Conservation (phyloP, 2,113 vertebrate genomes). For the Andinoacara biseriatus region DNA sequence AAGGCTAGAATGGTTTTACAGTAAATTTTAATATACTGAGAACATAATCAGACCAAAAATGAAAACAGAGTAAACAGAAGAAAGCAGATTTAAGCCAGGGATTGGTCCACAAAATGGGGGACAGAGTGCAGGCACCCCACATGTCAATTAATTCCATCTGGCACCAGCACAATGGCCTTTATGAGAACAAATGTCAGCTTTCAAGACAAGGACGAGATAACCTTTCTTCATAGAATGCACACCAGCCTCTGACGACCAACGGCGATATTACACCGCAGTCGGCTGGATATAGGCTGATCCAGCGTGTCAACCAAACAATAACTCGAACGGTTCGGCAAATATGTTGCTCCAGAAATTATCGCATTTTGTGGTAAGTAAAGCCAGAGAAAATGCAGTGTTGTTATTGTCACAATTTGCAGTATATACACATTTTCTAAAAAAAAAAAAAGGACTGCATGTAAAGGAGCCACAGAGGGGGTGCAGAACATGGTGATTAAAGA, state of each 20-base stretch:
- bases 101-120: constrained; percentile 42
- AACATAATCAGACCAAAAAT: not conserved
- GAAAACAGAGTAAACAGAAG: constrained; percentile 18
- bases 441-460: too few relatives aligned
- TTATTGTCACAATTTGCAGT: not conserved
- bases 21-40: not conserved
- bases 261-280: constrained; percentile 38
- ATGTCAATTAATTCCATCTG: constrained; percentile 78
- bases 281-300: constrained; percentile 39
- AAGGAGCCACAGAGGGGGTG: not conserved
- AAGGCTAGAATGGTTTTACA: not conserved
- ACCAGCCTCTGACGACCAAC: constrained; percentile 45
- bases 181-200: constrained; percentile 82
- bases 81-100: constrained; percentile 9
- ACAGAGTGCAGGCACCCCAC: constrained; percentile 54
- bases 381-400: not conserved
- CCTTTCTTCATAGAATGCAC: constrained; percentile 76
- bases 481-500: not conserved
- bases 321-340: constrained; percentile 17
- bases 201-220: constrained; percentile 78
- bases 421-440: too few relatives aligned
- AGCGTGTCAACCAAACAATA: constrained; percentile 3
- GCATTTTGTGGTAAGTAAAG: not conserved
- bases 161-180: constrained; percentile 75
- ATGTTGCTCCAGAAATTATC: not conserved